Percentiles rank a stretch among this genome's conserved stretches.
Evolutionary conservation across 1,140 invertebrate genomes (phyloP).

Genomic region (Drosophila bocqueti): DNA sequence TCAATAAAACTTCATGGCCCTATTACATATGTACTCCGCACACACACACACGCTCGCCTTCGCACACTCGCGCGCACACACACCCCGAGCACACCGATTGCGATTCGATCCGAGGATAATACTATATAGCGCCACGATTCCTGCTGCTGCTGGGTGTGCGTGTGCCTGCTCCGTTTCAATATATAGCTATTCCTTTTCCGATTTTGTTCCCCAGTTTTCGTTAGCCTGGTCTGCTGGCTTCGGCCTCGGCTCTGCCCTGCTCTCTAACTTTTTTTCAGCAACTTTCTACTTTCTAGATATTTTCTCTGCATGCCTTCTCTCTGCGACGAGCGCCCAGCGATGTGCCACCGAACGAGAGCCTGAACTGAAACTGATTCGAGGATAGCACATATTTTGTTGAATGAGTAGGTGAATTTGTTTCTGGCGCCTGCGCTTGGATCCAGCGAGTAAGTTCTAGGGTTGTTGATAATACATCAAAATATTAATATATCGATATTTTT

Average conservation of each 20-base stretch:
- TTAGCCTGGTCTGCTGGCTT: slow-evolving; percentile 18
- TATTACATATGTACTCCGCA: slow-evolving; percentile 76
- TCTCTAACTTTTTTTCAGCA: slow-evolving; percentile 50
- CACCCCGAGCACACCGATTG: slow-evolving; percentile 66
- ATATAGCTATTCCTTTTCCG: slow-evolving; percentile 15
- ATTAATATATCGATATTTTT: too few relatives aligned
- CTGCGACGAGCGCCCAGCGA: slow-evolving; percentile 74
- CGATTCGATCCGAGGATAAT: slow-evolving; percentile 58
- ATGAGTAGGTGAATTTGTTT: slow-evolving; percentile 69
- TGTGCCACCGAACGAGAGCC: slow-evolving; percentile 76
- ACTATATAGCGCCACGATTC: slow-evolving; percentile 25
- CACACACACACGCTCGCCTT: slow-evolving; percentile 50
- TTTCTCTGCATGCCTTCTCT: slow-evolving; percentile 54
- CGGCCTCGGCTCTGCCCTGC: slow-evolving; percentile 27
- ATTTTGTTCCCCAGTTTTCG: slow-evolving; percentile 17
- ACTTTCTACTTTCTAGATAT: slow-evolving; percentile 45
- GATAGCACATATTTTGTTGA: slow-evolving; percentile 74
- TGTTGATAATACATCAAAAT: too few relatives aligned
- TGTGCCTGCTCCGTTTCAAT: slow-evolving; percentile 20
- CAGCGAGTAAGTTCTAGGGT: slow-evolving; percentile 14
- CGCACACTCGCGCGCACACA: slow-evolving; percentile 52
- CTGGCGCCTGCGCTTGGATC: slow-evolving; percentile 22
- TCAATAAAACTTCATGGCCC: slow-evolving; percentile 81
- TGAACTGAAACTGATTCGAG: slow-evolving; percentile 71
- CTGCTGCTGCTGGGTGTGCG: slow-evolving; percentile 26